phyloP scores from a whole-genome alignment of 2,797 vertebrate genomes.

The Lithobates pipiens region DNA sequence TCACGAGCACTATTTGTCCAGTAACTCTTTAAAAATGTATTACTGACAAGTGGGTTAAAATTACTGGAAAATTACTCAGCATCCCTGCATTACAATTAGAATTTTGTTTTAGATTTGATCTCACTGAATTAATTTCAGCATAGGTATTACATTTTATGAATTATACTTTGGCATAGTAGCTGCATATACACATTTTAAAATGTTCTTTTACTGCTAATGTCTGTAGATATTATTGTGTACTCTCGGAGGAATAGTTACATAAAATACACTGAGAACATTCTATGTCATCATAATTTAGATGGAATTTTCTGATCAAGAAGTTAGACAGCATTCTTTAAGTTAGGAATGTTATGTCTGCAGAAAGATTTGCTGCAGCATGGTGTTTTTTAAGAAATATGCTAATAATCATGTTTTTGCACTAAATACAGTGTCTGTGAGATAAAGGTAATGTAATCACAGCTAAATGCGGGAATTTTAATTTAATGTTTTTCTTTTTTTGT shows the following conservation, averaged over 20 bases:
- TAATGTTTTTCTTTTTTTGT: slow-evolving; percentile 26
- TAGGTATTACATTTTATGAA: slow-evolving; percentile 57
- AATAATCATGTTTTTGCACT: slow-evolving; percentile 28
- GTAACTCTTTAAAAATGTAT: slow-evolving; percentile 60
- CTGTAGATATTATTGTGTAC: slow-evolving; percentile 40
- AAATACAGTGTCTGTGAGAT: slow-evolving; percentile 18
- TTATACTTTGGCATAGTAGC: slow-evolving; percentile 55
- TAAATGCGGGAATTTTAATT: slow-evolving; percentile 32
- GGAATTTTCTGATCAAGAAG: not conserved
- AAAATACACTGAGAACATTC: slow-evolving; percentile 27
- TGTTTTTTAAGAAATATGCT: slow-evolving; percentile 26
- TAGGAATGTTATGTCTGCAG: slow-evolving; percentile 24
- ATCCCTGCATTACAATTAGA: slow-evolving; percentile 57
- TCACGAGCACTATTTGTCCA: slow-evolving; percentile 64
- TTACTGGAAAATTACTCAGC: slow-evolving; percentile 61
- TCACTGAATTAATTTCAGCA: slow-evolving; percentile 60
- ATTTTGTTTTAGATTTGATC: slow-evolving; percentile 54
- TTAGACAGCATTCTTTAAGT: slow-evolving; percentile 25
- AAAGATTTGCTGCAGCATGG: slow-evolving; percentile 8
- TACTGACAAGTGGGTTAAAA: slow-evolving; percentile 54
- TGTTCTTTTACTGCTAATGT: slow-evolving; percentile 40
- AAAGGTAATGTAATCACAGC: slow-evolving; percentile 32
- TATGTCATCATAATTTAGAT: slow-evolving; percentile 39
- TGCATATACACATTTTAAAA: slow-evolving; percentile 53
- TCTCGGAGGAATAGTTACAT: slow-evolving; percentile 41